Base-by-base conservation (phyloP, 2,888 invertebrate species). In the Chesias legatella region DNA sequence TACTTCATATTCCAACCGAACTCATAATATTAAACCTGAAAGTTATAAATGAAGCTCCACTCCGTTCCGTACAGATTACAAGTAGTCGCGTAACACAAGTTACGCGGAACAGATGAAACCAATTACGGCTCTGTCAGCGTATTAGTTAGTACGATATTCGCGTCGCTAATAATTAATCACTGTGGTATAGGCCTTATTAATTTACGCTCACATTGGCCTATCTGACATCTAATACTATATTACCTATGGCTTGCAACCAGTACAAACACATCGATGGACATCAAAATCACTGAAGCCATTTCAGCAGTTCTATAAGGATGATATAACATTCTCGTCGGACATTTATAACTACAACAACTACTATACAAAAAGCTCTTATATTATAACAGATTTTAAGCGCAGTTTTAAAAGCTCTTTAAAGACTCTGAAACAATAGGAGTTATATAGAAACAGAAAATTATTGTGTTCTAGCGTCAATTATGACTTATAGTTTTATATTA, bases 291-390 rank as follows among this genome's bases (percentile, higher is more conserved):
- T 33, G 11, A 61, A 65, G 60, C 32, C 40, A 45, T 63, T 63
- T 52, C 56, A 60, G 51, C 58, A 56, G 49, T 52, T 53, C 59
- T 58, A 60, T 61, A 49, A 51, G 60, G 51, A 5, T 52, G 53
- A 64, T 60, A 66, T 54, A 63, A 62, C 63, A 56, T 52, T 53
- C 50, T 56, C 51, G 66, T 67, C 60, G 60, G 60, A 64, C 52
- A 51, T 67, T 62, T 60, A 51, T 59, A 64, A 63, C 73, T 79
- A 80, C 72, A 76, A 77, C 74, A 71, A 72, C 77, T 81, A 81
- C 76, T 63, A 68, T 78, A 82, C 76, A 79, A 76, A 69, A 82
- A 84, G 82, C 81, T 82, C 80, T 81, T 81, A 82, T 60, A 66
- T 65, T 54, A 65, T 79, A 79, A 75, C 69, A 75, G 68, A 68